Evolutionary conservation across 2,113 vertebrate species (phyloP).

Genomic region (Leptobrachium ailaonicum): DNA sequence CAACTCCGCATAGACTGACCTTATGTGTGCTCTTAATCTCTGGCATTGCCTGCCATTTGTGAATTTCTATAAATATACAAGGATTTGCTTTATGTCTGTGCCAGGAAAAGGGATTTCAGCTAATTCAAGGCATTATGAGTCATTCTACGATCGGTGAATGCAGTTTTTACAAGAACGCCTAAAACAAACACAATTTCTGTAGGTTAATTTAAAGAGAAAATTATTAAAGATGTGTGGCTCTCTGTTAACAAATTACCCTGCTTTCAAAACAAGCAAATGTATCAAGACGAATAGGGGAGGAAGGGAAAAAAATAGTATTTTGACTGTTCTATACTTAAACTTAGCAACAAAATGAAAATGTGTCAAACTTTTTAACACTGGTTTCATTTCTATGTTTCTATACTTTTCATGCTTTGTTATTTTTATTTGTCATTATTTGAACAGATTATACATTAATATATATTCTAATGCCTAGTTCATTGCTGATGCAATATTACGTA

Average conservation of each 20-base stretch:
- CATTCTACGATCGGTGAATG: constrained; percentile 5
- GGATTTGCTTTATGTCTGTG: constrained; percentile 23
- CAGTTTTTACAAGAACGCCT: constrained; percentile 26
- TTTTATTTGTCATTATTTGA: too few species aligned
- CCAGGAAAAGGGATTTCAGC: constrained; percentile 37
- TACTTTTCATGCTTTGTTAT: too few species aligned
- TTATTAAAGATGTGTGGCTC: constrained; percentile 27
- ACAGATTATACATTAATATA: too few species aligned
- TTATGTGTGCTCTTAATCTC: constrained; percentile 1
- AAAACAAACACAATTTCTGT: constrained; percentile 40
- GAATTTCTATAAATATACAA: constrained; percentile 15
- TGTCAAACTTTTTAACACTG: too few species aligned
- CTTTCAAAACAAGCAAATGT: neutral
- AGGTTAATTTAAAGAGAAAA: constrained; percentile 33
- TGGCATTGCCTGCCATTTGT: constrained; percentile 21
- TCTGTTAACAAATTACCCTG: neutral
- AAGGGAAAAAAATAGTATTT: neutral
- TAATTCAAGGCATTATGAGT: constrained; percentile 41
- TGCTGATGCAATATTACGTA: too few species aligned
- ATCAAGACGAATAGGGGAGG: neutral
- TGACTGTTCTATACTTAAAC: too few species aligned
- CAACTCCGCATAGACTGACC: constrained; percentile 2
- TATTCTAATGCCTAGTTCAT: too few species aligned
- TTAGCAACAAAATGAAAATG: too few species aligned
- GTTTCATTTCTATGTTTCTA: too few species aligned